These are phyloP conservation scores for Alectura lathami DNA, from an alignment of 2,113 vertebrate species.

Conservation along the genomic window DNA sequence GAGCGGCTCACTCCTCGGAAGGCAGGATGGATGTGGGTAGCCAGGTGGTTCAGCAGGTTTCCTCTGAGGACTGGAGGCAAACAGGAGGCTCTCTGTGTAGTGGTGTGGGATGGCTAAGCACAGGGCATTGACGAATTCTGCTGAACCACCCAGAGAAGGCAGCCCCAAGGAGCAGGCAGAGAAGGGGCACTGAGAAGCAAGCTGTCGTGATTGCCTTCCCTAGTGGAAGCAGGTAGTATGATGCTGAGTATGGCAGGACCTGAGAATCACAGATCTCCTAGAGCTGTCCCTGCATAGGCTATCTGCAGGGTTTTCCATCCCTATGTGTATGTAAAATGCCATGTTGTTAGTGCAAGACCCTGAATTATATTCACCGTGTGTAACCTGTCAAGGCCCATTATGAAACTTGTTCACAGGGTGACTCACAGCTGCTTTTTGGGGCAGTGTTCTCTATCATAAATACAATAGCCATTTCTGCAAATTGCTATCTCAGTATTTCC, in stretches of 20 bases:
- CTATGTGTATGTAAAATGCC: neutral
- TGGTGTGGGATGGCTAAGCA: too few species aligned
- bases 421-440: neutral
- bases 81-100: neutral
- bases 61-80: neutral
- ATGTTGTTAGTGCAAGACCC: neutral
- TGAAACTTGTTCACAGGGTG: neutral
- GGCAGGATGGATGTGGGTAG: neutral
- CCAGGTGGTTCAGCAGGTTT: neutral
- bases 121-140: too few species aligned
- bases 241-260: neutral
- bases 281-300: neutral
- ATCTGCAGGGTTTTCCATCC: neutral
- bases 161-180: neutral
- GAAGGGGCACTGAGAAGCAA: neutral
- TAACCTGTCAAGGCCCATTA: conserved; percentile 38
- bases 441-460: neutral
- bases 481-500: neutral
- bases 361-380: neutral
- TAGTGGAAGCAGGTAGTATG: neutral
- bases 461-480: neutral
- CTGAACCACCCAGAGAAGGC: neutral
- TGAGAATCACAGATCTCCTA: neutral
- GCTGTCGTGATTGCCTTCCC: neutral
- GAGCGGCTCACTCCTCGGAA: too few species aligned